Conservation (phyloP, 2,888 invertebrate genomes). For the Schizotus pectinicornis region DNA sequence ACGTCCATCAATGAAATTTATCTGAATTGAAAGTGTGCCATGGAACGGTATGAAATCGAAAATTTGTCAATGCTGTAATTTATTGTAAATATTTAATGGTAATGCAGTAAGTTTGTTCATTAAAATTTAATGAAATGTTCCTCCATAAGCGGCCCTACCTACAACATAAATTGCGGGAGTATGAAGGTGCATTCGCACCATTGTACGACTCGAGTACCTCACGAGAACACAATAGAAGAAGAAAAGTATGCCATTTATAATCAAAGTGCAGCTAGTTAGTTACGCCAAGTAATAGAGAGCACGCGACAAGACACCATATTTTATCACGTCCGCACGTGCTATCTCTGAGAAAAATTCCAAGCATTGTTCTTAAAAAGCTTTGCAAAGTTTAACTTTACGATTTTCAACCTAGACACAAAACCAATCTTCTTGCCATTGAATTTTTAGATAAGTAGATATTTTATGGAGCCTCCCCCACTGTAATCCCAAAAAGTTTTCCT, state of each 20-base stretch:
- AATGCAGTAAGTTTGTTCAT: no score
- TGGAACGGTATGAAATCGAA: no score
- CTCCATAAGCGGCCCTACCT: slow-evolving; percentile 19
- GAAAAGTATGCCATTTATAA: slow-evolving; percentile 43
- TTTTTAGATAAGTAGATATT: no score
- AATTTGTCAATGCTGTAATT: no score
- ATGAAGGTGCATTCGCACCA: slow-evolving; percentile 36
- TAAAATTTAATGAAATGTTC: background rate
- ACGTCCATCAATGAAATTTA: no score
- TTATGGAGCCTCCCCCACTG: no score
- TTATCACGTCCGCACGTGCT: slow-evolving; percentile 35
- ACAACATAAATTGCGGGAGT: slow-evolving; percentile 23
- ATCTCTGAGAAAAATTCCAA: slow-evolving; percentile 32
- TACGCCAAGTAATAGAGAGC: slow-evolving; percentile 42
- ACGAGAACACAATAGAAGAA: slow-evolving; percentile 39
- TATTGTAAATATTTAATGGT: slow-evolving; percentile 3
- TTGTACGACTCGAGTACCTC: slow-evolving; percentile 35
- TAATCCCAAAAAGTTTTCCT: no score
- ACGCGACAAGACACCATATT: slow-evolving; percentile 37
- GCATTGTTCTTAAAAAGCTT: slow-evolving; percentile 18
- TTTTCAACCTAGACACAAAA: no score
- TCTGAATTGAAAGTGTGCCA: no score
- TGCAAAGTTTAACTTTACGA: background rate
- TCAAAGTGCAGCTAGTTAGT: slow-evolving; percentile 41
- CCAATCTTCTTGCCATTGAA: no score